Percentiles rank a stretch among this genome's conserved stretches.
These are phyloP conservation scores for Neomonachus schauinslandi DNA, from an alignment of 2,113 vertebrate genomes.

Conservation along the genomic window DNA sequence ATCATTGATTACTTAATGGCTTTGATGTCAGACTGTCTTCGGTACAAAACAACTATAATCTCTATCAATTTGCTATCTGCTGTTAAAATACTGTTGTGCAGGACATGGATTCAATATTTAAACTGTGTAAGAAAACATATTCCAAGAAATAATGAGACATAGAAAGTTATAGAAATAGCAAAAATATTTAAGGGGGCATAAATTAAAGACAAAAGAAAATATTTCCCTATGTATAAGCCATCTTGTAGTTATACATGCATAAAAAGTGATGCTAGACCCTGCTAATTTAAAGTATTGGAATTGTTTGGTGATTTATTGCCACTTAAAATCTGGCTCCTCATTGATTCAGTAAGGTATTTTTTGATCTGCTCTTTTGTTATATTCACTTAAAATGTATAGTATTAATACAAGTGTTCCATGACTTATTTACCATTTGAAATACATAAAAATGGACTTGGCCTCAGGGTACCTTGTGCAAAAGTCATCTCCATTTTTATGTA, in stretches of 20 bases:
- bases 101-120: background rate
- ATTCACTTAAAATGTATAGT: background rate
- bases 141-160: background rate
- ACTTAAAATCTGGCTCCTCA: background rate
- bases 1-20: background rate
- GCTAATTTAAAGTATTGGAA: background rate
- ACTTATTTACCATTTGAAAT: background rate
- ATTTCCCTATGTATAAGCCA: background rate
- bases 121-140: background rate
- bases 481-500: background rate
- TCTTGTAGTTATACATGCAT: background rate
- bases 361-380: background rate
- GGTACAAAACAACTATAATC: background rate
- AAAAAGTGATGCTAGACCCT: background rate
- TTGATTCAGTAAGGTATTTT: background rate
- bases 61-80: background rate
- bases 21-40: background rate
- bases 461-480: background rate
- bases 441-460: background rate
- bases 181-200: background rate
- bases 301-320: background rate
- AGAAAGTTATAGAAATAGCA: background rate
- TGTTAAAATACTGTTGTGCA: background rate
- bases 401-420: background rate
- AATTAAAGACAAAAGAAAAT: background rate